Evolutionary conservation across 1,140 invertebrate species (phyloP).

Genomic region (Bombus soroeensis): DNA sequence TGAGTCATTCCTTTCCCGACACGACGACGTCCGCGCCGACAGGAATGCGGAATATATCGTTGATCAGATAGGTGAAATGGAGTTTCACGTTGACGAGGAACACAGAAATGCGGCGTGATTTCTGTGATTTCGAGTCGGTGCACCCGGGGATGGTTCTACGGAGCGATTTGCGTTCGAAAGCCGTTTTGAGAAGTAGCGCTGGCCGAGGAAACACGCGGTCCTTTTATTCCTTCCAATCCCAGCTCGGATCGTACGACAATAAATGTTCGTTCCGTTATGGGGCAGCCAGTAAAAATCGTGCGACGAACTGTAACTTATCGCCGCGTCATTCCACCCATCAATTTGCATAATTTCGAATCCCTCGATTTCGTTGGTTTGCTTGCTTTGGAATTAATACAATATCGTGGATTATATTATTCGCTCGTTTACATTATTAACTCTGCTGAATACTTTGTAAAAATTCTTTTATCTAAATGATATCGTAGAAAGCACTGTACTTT

Average conservation of each 20-base stretch:
- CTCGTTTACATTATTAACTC: background rate
- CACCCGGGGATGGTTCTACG: background rate
- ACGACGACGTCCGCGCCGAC: constrained; percentile 29
- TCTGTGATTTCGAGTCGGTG: background rate
- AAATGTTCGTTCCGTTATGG: background rate
- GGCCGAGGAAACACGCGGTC: background rate
- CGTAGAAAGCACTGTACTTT: too few species aligned
- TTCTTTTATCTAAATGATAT: too few species aligned
- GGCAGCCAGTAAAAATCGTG: background rate
- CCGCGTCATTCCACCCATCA: background rate
- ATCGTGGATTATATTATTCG: background rate
- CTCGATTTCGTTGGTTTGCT: background rate
- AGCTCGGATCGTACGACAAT: background rate
- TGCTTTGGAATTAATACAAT: too few species aligned
- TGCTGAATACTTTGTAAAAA: too few species aligned
- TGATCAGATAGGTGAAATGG: constrained; percentile 44
- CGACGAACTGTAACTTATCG: background rate
- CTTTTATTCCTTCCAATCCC: background rate
- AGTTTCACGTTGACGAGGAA: constrained; percentile 48
- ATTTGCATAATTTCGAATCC: background rate
- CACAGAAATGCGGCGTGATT: background rate
- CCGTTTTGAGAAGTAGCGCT: background rate
- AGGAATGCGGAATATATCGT: constrained; percentile 52
- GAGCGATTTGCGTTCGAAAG: constrained; percentile 18
- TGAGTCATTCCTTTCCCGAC: constrained; percentile 43